These are phyloP conservation scores for Trypoxylus dichotomus DNA, from an alignment of 1,140 invertebrate genomes.

Conservation along the genomic window DNA sequence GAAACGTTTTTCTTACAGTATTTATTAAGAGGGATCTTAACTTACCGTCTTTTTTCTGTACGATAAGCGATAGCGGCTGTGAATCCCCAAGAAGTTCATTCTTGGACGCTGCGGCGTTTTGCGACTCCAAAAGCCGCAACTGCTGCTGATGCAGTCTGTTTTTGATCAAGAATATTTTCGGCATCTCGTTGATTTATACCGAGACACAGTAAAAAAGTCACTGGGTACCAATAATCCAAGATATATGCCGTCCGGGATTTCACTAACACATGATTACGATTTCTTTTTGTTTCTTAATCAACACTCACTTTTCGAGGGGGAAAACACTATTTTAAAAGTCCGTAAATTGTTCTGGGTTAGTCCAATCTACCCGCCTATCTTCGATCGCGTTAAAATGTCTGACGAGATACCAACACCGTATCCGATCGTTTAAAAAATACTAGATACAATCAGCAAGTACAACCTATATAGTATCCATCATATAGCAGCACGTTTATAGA, in stretches of 20 bases:
- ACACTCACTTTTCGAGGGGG: not conserved
- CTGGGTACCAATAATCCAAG: not conserved
- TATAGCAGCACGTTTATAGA: not conserved
- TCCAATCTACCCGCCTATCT: too few relatives aligned
- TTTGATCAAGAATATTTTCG: constrained; percentile 88
- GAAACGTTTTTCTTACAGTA: not conserved
- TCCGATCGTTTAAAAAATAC: not conserved
- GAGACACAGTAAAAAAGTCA: constrained; percentile 4
- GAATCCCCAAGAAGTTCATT: constrained; percentile 43
- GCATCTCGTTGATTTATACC: constrained; percentile 64
- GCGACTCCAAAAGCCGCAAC: constrained; percentile 74
- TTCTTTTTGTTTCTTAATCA: not conserved
- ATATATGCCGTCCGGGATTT: not conserved
- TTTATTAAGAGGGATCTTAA: not conserved
- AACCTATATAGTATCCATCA: not conserved
- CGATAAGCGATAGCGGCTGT: constrained; percentile 62
- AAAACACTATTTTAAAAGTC: too few relatives aligned
- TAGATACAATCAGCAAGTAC: not conserved
- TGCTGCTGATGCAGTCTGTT: constrained; percentile 87
- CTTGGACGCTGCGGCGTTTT: constrained; percentile 60
- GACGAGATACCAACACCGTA: too few relatives aligned
- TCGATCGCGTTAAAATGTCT: too few relatives aligned
- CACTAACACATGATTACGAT: constrained; percentile 26
- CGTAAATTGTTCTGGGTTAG: too few relatives aligned
- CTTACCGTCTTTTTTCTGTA: constrained; percentile 57